Conservation (phyloP, 2,113 vertebrate genomes). For the Climacteris rufus region DNA sequence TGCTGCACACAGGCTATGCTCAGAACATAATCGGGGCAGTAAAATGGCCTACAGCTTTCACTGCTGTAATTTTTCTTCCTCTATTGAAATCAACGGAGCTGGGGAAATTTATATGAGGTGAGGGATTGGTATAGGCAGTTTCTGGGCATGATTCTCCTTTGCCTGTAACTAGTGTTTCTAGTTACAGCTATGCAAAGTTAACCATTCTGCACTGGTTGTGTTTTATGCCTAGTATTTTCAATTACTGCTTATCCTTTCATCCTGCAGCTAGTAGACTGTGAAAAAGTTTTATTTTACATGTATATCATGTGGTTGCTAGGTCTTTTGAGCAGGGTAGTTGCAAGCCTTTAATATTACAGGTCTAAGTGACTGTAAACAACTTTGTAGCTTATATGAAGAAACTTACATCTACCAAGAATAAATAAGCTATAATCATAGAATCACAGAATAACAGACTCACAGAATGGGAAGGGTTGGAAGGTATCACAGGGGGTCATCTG, state of each 20-base stretch:
- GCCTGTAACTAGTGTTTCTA: background rate
- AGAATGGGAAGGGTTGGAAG: background rate
- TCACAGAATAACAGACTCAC: background rate
- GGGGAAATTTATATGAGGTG: background rate
- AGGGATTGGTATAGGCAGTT: background rate
- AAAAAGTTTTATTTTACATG: background rate
- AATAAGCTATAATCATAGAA: background rate
- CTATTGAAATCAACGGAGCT: background rate
- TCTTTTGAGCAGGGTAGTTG: background rate
- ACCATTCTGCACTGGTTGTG: background rate
- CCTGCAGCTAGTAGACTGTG: background rate
- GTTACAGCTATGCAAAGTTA: background rate
- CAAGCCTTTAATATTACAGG: background rate
- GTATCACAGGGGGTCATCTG: background rate
- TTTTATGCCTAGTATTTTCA: conserved; percentile 11
- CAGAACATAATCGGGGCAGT: background rate
- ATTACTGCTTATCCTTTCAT: background rate
- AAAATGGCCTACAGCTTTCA: background rate
- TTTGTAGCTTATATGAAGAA: background rate
- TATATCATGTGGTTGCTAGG: background rate
- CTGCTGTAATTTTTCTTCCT: background rate
- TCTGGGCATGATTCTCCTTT: background rate
- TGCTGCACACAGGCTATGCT: background rate
- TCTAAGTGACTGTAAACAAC: background rate
- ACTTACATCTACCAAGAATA: background rate